These are phyloP conservation scores for Subacronicta megacephala DNA, from an alignment of 2,888 invertebrate species.

Conservation along the genomic window DNA sequence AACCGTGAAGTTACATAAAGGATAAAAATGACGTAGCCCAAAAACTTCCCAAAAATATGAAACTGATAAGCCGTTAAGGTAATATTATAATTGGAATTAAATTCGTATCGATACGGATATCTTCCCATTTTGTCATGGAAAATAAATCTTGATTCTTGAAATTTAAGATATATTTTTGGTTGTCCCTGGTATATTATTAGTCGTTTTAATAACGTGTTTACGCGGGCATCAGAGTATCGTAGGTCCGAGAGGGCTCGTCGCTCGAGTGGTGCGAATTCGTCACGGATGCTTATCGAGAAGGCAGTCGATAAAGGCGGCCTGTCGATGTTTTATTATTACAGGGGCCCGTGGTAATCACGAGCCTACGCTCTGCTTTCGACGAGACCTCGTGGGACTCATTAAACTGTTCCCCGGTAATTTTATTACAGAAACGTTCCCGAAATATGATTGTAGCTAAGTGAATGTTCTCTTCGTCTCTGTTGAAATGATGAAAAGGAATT, in stretches of 20 bases:
- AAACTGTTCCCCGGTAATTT: conserved; percentile 44
- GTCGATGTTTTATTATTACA: conserved; percentile 86
- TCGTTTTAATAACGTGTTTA: conserved; percentile 52
- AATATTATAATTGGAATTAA: conserved; percentile 82
- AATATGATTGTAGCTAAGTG: conserved; percentile 30
- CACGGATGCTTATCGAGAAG: conserved; percentile 88
- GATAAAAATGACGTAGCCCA: conserved; percentile 43
- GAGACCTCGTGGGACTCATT: conserved; percentile 72
- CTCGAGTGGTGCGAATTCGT: conserved; percentile 86
- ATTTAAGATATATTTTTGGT: conserved; percentile 51
- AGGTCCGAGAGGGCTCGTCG: conserved; percentile 43
- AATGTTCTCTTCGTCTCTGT: conserved; percentile 16
- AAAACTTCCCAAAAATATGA: conserved; percentile 59
- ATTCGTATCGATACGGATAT: conserved; percentile 81
- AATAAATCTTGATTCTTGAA: conserved; percentile 26
- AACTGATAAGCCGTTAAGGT: conserved; percentile 71
- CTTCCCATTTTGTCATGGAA: conserved; percentile 67
- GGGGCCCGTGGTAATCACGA: conserved; percentile 77
- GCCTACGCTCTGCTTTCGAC: conserved; percentile 76
- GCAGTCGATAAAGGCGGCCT: conserved; percentile 85
- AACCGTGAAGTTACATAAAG: conserved; percentile 25
- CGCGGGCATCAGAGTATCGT: conserved; percentile 45
- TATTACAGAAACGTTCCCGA: conserved; percentile 35
- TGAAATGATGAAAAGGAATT: not conserved
- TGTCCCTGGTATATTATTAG: conserved; percentile 34